These are phyloP conservation scores for Prunella fulvescens DNA, from an alignment of 2,113 vertebrate genomes.

Conservation along the genomic window DNA sequence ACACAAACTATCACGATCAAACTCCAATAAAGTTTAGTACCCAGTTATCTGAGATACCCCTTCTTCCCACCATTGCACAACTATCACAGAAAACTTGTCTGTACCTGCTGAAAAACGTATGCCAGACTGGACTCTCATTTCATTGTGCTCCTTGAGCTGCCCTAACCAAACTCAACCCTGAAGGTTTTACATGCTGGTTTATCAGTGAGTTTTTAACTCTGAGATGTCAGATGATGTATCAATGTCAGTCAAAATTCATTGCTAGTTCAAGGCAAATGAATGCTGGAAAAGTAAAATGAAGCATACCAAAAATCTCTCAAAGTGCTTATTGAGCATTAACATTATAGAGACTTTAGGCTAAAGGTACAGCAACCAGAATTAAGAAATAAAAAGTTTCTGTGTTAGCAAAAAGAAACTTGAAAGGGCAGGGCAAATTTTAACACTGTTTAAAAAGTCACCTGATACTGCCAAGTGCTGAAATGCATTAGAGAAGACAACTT, in stretches of 20 bases:
- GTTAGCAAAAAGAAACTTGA: neutral
- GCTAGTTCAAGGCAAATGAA: neutral
- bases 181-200: neutral
- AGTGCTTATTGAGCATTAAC: neutral
- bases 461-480: neutral
- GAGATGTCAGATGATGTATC: neutral
- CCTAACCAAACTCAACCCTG: neutral
- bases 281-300: neutral
- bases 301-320: neutral
- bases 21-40: neutral
- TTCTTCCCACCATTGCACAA: fast-evolving
- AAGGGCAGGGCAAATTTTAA: neutral
- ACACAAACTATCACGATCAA: neutral
- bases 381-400: neutral
- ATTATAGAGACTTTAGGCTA: neutral
- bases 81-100: neutral
- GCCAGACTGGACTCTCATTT: neutral
- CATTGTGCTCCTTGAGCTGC: neutral
- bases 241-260: neutral
- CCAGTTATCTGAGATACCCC: neutral
- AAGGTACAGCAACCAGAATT: neutral
- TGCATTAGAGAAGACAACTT: neutral
- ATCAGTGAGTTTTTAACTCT: neutral
- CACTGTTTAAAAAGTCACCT: fast-evolving
- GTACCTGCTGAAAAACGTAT: neutral